Evolutionary conservation across 2,888 invertebrate genomes (phyloP).

Genomic region (Nineta flava): DNA sequence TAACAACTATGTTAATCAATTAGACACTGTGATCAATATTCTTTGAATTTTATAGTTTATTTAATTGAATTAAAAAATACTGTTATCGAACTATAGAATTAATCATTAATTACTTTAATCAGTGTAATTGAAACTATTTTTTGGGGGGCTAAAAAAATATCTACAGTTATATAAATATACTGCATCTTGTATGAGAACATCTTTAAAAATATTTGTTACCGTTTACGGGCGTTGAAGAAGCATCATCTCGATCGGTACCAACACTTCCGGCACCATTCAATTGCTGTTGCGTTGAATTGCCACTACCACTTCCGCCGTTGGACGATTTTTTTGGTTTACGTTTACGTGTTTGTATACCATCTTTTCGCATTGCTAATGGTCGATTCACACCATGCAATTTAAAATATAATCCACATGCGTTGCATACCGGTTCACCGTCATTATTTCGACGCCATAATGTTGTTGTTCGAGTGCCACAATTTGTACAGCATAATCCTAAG

Average conservation of each 20-base stretch:
- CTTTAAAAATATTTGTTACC: background rate
- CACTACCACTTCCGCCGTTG: constrained; percentile 30
- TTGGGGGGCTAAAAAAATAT: too few species aligned
- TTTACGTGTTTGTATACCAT: constrained; percentile 91
- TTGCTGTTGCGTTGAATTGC: constrained; percentile 20
- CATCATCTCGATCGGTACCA: background rate
- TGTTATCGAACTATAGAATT: too few species aligned
- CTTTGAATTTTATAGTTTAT: too few species aligned
- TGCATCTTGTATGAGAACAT: background rate
- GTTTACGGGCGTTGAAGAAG: background rate
- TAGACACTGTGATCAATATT: too few species aligned
- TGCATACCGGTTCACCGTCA: constrained; percentile 97
- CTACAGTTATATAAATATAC: too few species aligned
- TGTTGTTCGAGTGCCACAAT: constrained; percentile 94
- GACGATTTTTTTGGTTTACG: constrained; percentile 75
- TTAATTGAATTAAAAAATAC: too few species aligned
- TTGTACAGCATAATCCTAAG: constrained; percentile 84
- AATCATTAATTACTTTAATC: too few species aligned
- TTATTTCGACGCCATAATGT: constrained; percentile 96
- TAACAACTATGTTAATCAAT: too few species aligned
- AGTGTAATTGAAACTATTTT: too few species aligned
- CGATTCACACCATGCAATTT: constrained; percentile 89
- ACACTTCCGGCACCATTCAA: constrained; percentile 9
- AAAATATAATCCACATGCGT: constrained; percentile 94
- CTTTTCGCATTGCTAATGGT: constrained; percentile 89